These are phyloP conservation scores for Drosophila parthenogenetica DNA, from an alignment of 2,888 invertebrate species.

Conservation along the genomic window DNA sequence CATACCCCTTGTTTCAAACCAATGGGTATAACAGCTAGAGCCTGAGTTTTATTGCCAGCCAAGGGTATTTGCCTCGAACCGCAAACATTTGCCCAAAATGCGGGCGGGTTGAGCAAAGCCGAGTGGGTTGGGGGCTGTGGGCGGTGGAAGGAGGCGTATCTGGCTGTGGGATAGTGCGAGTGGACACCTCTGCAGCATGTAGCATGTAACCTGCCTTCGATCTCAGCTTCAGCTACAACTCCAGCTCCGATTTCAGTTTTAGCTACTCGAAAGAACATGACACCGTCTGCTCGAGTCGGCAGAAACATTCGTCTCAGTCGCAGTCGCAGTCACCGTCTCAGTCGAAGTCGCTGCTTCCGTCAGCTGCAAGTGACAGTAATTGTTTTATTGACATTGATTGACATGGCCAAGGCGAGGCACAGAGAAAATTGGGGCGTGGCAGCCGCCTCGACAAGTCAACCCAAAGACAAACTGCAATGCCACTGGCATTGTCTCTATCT, in stretches of 20 bases:
- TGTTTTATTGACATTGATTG: slow-evolving; percentile 84
- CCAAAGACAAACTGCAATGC: slow-evolving; percentile 79
- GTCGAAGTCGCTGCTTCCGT: slow-evolving; percentile 32
- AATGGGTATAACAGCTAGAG: slow-evolving; percentile 40
- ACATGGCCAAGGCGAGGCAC: slow-evolving; percentile 58
- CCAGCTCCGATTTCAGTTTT: neutral
- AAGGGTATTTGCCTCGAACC: slow-evolving; percentile 56
- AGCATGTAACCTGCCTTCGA: slow-evolving; percentile 17
- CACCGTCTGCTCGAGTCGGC: slow-evolving; percentile 39
- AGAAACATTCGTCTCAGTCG: slow-evolving; percentile 26
- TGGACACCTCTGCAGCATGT: slow-evolving; percentile 11
- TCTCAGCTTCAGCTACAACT: slow-evolving; percentile 13
- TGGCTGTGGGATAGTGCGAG: neutral
- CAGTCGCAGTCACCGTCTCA: slow-evolving; percentile 7
- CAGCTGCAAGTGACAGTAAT: slow-evolving; percentile 82
- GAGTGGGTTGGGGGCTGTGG: no score
- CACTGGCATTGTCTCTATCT: slow-evolving; percentile 54
- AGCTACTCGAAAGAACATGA: slow-evolving; percentile 53
- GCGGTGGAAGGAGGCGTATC: neutral
- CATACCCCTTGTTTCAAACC: neutral
- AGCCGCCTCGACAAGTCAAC: slow-evolving; percentile 65
- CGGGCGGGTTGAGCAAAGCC: slow-evolving; percentile 32
- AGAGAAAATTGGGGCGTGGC: slow-evolving; percentile 18
- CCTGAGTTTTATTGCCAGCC: slow-evolving; percentile 69
- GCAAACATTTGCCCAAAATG: slow-evolving; percentile 73